phyloP scores from a whole-genome alignment of 1,140 invertebrate genomes.

The Araneus ventricosus region DNA sequence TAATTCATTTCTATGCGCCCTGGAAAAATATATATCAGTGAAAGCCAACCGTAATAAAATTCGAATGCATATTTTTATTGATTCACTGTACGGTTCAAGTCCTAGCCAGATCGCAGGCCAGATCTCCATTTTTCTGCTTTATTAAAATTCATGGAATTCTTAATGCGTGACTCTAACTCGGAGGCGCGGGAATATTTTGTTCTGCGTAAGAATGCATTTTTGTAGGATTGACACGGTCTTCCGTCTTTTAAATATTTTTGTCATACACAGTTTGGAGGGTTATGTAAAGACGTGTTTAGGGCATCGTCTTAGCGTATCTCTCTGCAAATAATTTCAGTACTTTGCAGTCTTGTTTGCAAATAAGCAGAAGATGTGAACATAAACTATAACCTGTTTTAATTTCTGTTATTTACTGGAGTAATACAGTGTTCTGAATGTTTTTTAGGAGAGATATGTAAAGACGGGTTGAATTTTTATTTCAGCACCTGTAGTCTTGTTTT shows the following conservation, averaged over 20 bases:
- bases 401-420: neutral
- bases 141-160: conserved; percentile 74
- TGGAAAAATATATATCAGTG: neutral
- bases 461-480: too few relatives aligned
- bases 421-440: too few relatives aligned
- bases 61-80: conserved; percentile 69
- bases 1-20: neutral
- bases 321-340: conserved; percentile 47
- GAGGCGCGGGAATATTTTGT: conserved; percentile 53
- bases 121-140: conserved; percentile 71
- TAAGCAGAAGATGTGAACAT: neutral
- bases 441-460: too few relatives aligned
- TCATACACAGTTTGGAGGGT: conserved; percentile 6
- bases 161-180: conserved; percentile 50
- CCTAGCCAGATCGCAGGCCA: conserved; percentile 11
- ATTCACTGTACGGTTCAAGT: conserved; percentile 51
- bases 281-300: conserved; percentile 27
- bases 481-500: neutral
- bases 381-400: neutral
- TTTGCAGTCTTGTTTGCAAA: neutral
- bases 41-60: conserved; percentile 59
- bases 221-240: conserved; percentile 37
- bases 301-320: neutral
- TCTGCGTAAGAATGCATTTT: conserved; percentile 61
- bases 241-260: conserved; percentile 57